Percentiles rank a stretch among this genome's conserved stretches.
Conservation (phyloP, 2,888 invertebrate species). For the Hemicrepidius hirtus region DNA sequence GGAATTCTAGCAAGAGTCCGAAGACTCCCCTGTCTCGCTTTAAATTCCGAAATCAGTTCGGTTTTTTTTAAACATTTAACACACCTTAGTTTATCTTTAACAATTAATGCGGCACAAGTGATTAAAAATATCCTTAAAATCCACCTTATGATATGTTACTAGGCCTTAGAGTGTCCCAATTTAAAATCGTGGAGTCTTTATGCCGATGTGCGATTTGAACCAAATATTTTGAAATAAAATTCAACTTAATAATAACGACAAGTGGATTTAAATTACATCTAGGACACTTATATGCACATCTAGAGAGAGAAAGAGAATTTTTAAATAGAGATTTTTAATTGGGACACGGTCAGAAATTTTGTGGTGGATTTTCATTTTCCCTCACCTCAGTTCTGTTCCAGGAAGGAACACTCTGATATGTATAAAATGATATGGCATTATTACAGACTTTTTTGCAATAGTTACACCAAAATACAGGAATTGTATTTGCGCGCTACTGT, state of each 20-base stretch:
- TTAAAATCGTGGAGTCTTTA: constrained; percentile 46
- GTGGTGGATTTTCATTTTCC: constrained; percentile 58
- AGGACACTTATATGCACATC: constrained; percentile 45
- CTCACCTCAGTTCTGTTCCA: constrained; percentile 54
- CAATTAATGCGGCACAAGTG: constrained; percentile 69
- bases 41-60: constrained; percentile 50
- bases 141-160: constrained; percentile 67
- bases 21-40: constrained; percentile 62
- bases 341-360: constrained; percentile 43
- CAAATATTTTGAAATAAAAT: constrained; percentile 4
- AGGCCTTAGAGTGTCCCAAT: constrained; percentile 64
- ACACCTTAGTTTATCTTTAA: constrained; percentile 44
- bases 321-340: constrained; percentile 37
- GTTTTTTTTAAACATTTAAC: constrained; percentile 48
- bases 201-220: constrained; percentile 40
- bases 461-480: constrained; percentile 34
- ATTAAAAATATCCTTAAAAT: constrained; percentile 61
- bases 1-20: constrained; percentile 53
- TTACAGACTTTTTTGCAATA: constrained; percentile 32
- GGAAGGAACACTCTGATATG: constrained; percentile 64
- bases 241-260: not conserved
- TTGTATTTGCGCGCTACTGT: not conserved
- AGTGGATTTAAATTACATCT: constrained; percentile 39
- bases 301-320: constrained; percentile 46
- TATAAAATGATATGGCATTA: constrained; percentile 57